Evolutionary conservation across 2,888 invertebrate species (phyloP), one percentile per base, ranked within the genome.

Genomic region (Lasioglossum malachurum): DNA sequence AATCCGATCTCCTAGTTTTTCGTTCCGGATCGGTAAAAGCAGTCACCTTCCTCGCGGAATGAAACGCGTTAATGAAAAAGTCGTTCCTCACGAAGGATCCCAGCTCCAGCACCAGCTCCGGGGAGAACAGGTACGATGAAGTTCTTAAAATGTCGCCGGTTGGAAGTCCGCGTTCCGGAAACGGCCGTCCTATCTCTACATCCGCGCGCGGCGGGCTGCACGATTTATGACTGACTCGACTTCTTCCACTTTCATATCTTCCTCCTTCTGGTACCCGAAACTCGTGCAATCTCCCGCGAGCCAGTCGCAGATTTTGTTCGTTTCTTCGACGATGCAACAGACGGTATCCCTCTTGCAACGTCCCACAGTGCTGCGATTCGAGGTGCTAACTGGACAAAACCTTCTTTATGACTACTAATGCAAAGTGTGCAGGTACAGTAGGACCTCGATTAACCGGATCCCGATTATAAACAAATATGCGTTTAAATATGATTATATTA

Each of bases 141-240:
- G 80, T 75, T 79, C 71, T 86, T 89, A 82, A 89, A 87, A 87
- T 80, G 88, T 86, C 83, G 77, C 80, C 78, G 87, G 78, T 74
- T n/a, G 38, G 78, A 60, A 84, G 87, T 81, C 84, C 85, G 86
- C 90, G 88, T 91, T 88, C 91, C 91, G 92, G 91, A 93, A 93
- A 90, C 89, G 91, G 88, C 90, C 87, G 88, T 90, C 91, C 91
- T 93, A 94, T 94, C 94, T 93, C 92, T 89, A 91, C 91, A 91
- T 93, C 92, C 53, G 53, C 92, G 91, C 90, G 91, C 93, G 89
- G 90, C 93, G 92, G 93, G 92, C 92, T 93, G 90, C 91, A 92
- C 93, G 93, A 94, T 94, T 94, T 94, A 94, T 93, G 91, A 92
- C 94, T 92, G 91, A 87, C 79, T 88, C 88, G 91, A 92, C 91